Evolutionary conservation across 2,113 vertebrate species (phyloP).

Genomic region (Aramus guarauna): DNA sequence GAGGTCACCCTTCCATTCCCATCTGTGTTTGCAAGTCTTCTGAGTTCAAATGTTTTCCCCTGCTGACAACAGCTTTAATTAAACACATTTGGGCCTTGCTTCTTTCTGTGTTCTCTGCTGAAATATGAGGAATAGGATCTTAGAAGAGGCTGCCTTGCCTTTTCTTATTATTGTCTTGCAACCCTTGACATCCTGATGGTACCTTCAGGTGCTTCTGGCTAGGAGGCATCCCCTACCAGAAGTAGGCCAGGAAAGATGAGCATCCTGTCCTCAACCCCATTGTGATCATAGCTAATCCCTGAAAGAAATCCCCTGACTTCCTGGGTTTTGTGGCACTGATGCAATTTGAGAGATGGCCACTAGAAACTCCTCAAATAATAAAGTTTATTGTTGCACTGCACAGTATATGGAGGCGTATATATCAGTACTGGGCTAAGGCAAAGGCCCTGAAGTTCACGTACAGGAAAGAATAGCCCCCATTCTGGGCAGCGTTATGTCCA

Average conservation of each 20-base stretch:
- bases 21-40: neutral
- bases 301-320: neutral
- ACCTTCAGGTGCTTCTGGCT: neutral
- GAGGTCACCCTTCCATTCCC: neutral
- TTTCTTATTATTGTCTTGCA: neutral
- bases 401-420: fast-evolving
- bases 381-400: neutral
- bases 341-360: neutral
- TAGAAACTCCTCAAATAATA: neutral
- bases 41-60: neutral
- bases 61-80: neutral
- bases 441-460: neutral
- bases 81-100: neutral
- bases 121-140: neutral
- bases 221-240: neutral
- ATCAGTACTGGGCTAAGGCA: neutral
- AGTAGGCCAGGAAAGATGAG: neutral
- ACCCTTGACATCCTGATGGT: neutral
- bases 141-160: neutral
- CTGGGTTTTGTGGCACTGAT: neutral
- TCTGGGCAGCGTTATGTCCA: neutral
- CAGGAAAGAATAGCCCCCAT: neutral
- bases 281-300: neutral
- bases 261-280: neutral
- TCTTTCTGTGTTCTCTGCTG: neutral